Evolutionary conservation across 2,797 vertebrate genomes (phyloP).

Genomic region (Sebastes jordani): DNA sequence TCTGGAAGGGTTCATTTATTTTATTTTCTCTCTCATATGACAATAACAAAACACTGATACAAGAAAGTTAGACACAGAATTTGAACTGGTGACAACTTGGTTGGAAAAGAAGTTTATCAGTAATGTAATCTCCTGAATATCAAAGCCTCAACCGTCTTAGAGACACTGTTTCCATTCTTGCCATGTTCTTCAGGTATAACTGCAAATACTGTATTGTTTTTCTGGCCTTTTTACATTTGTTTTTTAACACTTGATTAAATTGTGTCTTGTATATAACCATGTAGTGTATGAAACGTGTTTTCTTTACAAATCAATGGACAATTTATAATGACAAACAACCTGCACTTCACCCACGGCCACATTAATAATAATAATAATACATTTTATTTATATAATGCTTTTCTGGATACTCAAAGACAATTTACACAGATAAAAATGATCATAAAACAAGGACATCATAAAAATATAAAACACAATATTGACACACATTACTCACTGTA

Average conservation of each 20-base stretch:
- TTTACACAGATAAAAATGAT: no score
- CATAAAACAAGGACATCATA: no score
- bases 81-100: not conserved
- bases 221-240: slow-evolving; percentile 16
- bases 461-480: no score
- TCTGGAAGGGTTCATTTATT: not conserved
- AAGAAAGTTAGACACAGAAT: not conserved
- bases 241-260: slow-evolving; percentile 32
- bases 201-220: not conserved
- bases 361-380: no score
- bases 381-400: no score
- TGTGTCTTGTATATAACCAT: slow-evolving; percentile 3
- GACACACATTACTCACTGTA: not conserved
- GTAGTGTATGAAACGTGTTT: not conserved
- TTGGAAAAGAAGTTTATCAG: not conserved
- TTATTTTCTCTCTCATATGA: not conserved
- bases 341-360: not conserved
- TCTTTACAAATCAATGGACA: not conserved
- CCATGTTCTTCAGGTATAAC: not conserved
- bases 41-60: not conserved
- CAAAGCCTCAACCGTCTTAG: not conserved
- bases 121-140: not conserved
- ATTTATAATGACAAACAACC: not conserved
- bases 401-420: no score
- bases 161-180: not conserved